These are phyloP conservation scores for Cryptosula pallasiana DNA, from an alignment of 2,888 invertebrate species.

Conservation along the genomic window DNA sequence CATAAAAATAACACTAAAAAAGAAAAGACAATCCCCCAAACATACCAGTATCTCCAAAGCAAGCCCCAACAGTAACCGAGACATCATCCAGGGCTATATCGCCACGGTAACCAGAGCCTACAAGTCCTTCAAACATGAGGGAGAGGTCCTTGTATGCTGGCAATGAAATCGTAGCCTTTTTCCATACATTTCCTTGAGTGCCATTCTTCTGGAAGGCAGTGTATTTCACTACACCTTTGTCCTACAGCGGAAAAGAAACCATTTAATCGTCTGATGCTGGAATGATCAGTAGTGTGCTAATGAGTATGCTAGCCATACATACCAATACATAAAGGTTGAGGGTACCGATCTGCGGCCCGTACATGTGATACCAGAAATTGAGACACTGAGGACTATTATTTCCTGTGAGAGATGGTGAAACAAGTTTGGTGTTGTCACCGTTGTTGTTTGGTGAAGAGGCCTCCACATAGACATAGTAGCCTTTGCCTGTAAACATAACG, in stretches of 20 bases:
- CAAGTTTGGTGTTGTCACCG: conserved; percentile 58
- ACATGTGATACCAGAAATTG: conserved; percentile 31
- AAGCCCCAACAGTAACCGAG: conserved; percentile 28
- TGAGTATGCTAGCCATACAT: too few species aligned
- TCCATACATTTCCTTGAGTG: conserved; percentile 27
- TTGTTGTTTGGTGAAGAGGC: conserved; percentile 57
- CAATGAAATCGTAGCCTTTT: conserved; percentile 18
- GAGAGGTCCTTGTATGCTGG: conserved; percentile 4
- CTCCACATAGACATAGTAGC: conserved; percentile 42
- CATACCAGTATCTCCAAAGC: conserved; percentile 17
- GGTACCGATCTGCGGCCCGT: conserved; percentile 32
- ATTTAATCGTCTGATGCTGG: too few species aligned
- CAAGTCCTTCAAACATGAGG: conserved; percentile 34
- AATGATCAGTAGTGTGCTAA: too few species aligned
- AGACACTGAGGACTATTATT: conserved; percentile 29
- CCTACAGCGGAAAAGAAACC: background rate
- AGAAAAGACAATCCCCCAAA: too few species aligned
- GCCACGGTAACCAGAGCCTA: conserved; percentile 33
- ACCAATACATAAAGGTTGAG: conserved; percentile 25
- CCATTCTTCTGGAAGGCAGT: conserved; percentile 24
- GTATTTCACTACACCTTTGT: background rate
- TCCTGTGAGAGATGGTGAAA: conserved; percentile 34
- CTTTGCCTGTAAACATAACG: conserved; percentile 36
- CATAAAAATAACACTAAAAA: too few species aligned
- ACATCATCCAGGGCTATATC: conserved; percentile 42